Percentiles rank a stretch among this genome's conserved stretches.
Evolutionary conservation across 2,113 vertebrate species (phyloP).

Genomic region (Cebidichthys violaceus): DNA sequence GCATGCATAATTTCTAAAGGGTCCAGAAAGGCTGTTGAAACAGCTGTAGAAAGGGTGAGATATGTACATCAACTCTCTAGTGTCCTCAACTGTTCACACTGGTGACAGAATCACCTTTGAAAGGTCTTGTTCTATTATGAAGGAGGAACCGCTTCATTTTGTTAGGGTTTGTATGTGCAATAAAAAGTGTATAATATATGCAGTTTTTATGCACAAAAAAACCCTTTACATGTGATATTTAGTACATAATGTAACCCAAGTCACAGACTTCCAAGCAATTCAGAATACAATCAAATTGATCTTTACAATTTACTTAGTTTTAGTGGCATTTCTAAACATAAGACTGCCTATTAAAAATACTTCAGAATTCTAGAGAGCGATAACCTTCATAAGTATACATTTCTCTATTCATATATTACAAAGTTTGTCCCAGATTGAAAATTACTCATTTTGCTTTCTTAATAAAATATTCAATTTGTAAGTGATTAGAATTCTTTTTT

Average conservation of each 20-base stretch:
- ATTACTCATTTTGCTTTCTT: conserved; percentile 74
- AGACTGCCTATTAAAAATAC: conserved; percentile 78
- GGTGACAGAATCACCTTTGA: conserved; percentile 61
- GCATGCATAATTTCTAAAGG: conserved; percentile 81
- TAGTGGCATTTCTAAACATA: conserved; percentile 75
- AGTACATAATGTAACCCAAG: conserved; percentile 71
- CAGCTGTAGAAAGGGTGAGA: conserved; percentile 78
- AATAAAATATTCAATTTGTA: conserved; percentile 88
- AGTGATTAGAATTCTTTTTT: conserved; percentile 84
- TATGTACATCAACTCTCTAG: conserved; percentile 82
- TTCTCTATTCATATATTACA: conserved; percentile 85
- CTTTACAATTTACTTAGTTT: conserved; percentile 75
- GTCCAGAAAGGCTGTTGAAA: conserved; percentile 73
- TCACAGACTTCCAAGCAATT: conserved; percentile 81
- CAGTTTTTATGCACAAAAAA: conserved; percentile 75
- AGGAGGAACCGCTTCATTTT: conserved; percentile 71
- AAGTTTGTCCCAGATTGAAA: conserved; percentile 81
- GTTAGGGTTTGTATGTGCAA: conserved; percentile 57
- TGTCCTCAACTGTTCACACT: conserved; percentile 67
- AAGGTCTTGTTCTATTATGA: conserved; percentile 59
- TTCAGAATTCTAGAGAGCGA: conserved; percentile 73
- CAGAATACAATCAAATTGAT: conserved; percentile 81
- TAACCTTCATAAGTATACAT: conserved; percentile 78
- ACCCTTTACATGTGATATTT: conserved; percentile 63
- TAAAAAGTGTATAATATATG: conserved; percentile 88